These are phyloP conservation scores for Lepisosteus osseus DNA, from an alignment of 2,113 vertebrate genomes.

Conservation along the genomic window DNA sequence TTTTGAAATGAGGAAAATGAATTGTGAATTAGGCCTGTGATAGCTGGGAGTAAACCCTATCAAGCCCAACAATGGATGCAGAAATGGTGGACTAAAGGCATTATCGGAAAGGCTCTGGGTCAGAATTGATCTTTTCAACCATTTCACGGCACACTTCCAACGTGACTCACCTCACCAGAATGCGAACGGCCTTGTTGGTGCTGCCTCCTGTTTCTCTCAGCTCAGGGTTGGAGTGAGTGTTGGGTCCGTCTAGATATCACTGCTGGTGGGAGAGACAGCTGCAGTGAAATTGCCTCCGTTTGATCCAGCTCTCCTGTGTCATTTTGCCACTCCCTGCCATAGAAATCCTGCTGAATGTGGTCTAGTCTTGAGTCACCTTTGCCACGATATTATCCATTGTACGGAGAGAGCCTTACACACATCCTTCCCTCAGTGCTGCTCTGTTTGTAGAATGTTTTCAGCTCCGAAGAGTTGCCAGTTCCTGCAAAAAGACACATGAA, in stretches of 20 bases:
- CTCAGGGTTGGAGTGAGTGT: conserved; percentile 32
- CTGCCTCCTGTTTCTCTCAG: conserved; percentile 35
- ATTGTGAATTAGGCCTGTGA: no score
- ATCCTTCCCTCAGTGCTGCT: conserved; percentile 6
- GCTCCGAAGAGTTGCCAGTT: neutral
- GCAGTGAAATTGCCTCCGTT: conserved; percentile 54
- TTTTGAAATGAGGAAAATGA: no score
- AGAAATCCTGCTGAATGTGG: conserved; percentile 40
- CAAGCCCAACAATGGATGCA: no score
- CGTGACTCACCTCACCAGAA: conserved; percentile 45
- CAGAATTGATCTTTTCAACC: no score
- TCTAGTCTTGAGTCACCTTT: conserved; percentile 31
- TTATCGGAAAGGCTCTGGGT: no score
- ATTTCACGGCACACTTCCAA: no score
- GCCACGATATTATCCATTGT: conserved; percentile 35
- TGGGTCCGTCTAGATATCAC: conserved; percentile 56
- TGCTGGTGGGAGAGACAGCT: conserved; percentile 49
- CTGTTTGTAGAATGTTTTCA: neutral
- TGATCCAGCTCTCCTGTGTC: conserved; percentile 53
- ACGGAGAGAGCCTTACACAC: neutral
- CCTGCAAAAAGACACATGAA: neutral
- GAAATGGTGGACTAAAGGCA: no score
- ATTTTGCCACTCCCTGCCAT: conserved; percentile 57
- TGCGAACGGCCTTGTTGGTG: conserved; percentile 39
- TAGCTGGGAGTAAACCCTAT: no score